A percentile compares a stretch with the other conserved stretches of the same genome.
phyloP scores from a whole-genome alignment of 2,113 vertebrate genomes.

The Bubalus kerabau region DNA sequence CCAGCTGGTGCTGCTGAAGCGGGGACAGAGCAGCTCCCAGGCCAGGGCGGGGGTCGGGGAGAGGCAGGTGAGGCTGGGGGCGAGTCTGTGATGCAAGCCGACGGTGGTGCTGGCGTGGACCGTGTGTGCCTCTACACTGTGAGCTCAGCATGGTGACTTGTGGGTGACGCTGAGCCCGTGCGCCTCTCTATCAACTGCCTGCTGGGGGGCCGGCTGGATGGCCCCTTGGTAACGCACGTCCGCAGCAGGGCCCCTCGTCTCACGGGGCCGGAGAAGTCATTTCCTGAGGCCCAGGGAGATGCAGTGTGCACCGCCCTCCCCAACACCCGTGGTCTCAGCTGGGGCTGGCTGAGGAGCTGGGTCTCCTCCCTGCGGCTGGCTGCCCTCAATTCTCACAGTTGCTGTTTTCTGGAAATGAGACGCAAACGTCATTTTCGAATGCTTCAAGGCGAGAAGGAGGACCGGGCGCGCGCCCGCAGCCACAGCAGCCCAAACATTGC shows the following conservation, averaged over 20 bases:
- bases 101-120: background rate
- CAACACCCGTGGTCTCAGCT: rapidly evolving
- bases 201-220: rapidly evolving
- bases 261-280: rapidly evolving
- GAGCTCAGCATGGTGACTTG: rapidly evolving
- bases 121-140: background rate
- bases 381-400: rapidly evolving
- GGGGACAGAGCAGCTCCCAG: rapidly evolving
- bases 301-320: background rate
- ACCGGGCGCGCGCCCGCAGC: rapidly evolving
- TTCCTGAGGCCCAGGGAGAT: background rate
- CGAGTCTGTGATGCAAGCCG: background rate
- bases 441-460: too few relatives aligned
- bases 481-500: background rate
- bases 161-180: rapidly evolving
- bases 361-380: background rate
- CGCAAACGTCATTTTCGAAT: rapidly evolving
- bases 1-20: background rate
- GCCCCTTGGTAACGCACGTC: background rate
- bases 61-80: rapidly evolving
- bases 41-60: rapidly evolving
- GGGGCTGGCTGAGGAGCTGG: background rate
- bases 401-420: background rate
- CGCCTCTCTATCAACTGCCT: background rate
- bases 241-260: background rate